Percentiles rank a stretch among this genome's conserved stretches.
These are phyloP conservation scores for Pipistrellus pygmaeus DNA, from an alignment of 2,797 vertebrate species.

Conservation along the genomic window DNA sequence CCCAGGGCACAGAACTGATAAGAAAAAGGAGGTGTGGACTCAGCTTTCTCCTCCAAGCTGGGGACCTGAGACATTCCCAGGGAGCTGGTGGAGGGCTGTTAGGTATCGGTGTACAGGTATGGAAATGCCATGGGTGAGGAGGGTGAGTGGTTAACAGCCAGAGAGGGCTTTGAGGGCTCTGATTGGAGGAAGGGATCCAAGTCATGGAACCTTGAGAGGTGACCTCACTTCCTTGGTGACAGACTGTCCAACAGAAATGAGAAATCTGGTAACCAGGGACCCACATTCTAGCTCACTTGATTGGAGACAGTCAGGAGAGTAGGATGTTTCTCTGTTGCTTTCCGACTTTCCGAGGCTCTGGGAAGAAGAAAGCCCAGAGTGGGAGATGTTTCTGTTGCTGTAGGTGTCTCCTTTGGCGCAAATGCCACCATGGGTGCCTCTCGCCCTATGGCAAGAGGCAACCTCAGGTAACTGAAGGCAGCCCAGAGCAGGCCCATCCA, in stretches of 20 bases:
- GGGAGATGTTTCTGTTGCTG: neutral
- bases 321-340: neutral
- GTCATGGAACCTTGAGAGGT: neutral
- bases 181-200: neutral
- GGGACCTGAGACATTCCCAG: neutral
- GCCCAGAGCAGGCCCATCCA: too few relatives aligned
- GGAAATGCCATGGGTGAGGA: neutral
- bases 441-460: neutral
- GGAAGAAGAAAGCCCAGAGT: neutral
- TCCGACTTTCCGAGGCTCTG: neutral
- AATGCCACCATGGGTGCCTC: neutral
- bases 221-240: neutral
- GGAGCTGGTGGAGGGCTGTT: neutral
- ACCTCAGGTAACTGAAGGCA: too few relatives aligned
- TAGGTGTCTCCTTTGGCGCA: neutral
- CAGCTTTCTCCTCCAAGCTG: neutral
- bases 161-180: neutral
- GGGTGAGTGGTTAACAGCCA: neutral
- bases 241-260: neutral
- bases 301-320: neutral
- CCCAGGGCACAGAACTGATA: neutral
- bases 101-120: neutral
- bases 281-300: neutral
- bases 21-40: neutral
- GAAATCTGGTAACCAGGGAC: neutral